Conservation (phyloP, 37 sponge, comb jelly and placozoan species). For the Trichoplax adhaerens region DNA sequence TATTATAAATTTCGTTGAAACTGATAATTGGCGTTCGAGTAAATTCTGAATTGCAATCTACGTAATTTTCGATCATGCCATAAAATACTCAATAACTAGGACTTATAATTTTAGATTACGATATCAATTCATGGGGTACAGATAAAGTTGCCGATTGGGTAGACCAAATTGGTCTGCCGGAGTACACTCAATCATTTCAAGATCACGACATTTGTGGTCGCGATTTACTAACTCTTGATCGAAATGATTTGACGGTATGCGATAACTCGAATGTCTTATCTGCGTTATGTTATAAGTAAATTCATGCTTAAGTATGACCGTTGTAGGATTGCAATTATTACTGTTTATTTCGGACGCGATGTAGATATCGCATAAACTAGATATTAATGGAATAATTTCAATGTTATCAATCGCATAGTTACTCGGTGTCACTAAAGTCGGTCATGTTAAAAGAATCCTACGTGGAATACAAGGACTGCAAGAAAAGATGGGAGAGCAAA, state of each 20-base stretch:
- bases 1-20: too few species aligned
- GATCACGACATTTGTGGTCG: conserved; percentile 12
- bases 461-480: not conserved
- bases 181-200: conserved; percentile 20
- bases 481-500: not conserved
- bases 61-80: too few species aligned
- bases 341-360: too few species aligned
- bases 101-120: not conserved
- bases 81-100: too few species aligned
- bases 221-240: conserved; percentile 18
- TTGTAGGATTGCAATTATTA: not conserved
- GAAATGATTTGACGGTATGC: conserved; percentile 12
- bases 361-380: too few species aligned
- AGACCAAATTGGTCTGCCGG: conserved; percentile 26
- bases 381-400: too few species aligned
- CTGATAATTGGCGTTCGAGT: too few species aligned
- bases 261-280: too few species aligned
- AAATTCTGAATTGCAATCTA: too few species aligned
- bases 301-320: conserved; percentile 1
- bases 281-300: not conserved
- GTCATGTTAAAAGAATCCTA: conserved; percentile 20
- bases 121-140: conserved; percentile 24
- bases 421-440: conserved; percentile 40
- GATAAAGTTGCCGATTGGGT: conserved; percentile 48
- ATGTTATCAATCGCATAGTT: conserved; percentile 7